phyloP scores from a whole-genome alignment of 2,888 invertebrate species.

The Agriopis aurantiaria region DNA sequence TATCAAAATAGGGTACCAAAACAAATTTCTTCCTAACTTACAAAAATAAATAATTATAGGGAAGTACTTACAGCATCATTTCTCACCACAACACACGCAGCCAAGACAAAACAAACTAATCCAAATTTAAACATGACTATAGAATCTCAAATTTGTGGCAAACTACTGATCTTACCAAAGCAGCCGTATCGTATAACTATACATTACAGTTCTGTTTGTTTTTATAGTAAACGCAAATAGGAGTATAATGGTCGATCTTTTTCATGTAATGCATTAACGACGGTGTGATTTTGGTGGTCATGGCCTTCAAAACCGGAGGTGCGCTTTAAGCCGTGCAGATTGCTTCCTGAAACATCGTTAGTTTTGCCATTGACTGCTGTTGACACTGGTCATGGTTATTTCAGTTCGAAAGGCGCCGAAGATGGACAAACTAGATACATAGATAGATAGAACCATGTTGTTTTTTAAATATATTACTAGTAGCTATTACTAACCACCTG shows the following conservation, averaged over 20 bases:
- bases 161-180: slow-evolving; percentile 22
- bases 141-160: background rate
- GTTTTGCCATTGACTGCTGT: slow-evolving; percentile 27
- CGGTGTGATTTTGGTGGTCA: slow-evolving; percentile 37
- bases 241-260: slow-evolving; percentile 37
- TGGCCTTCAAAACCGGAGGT: slow-evolving; percentile 52
- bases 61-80: slow-evolving; percentile 47
- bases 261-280: slow-evolving; percentile 39
- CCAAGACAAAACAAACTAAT: slow-evolving; percentile 38
- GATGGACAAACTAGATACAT: too few relatives aligned
- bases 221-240: slow-evolving; percentile 34
- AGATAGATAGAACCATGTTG: too few relatives aligned
- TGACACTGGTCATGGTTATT: slow-evolving; percentile 9
- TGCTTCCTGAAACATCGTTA: slow-evolving; percentile 36
- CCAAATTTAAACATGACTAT: slow-evolving; percentile 40
- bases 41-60: background rate
- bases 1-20: too few relatives aligned
- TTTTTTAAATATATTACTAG: too few relatives aligned
- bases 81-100: slow-evolving; percentile 34
- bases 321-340: slow-evolving; percentile 45
- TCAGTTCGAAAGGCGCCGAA: background rate
- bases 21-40: background rate
- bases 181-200: slow-evolving; percentile 27
- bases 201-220: slow-evolving; percentile 29
- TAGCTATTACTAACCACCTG: too few relatives aligned